Base-by-base conservation (phyloP, 2,888 invertebrate genomes). In the Eristalis pertinax region DNA sequence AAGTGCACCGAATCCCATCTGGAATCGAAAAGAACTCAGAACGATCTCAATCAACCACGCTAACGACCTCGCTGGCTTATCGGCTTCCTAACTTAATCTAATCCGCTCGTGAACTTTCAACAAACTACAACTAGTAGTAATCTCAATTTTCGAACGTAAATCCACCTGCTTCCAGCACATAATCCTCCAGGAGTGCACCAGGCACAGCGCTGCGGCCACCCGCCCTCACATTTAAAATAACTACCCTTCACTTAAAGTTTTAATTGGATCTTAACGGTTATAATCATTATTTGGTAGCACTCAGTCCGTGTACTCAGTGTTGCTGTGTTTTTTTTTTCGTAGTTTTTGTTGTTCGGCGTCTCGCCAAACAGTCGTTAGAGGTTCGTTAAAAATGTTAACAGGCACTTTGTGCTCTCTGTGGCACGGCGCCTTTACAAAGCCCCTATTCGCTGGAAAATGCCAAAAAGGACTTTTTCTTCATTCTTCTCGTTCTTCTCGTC, bases 341-440 rank as follows among this genome's bases (percentile, higher is more conserved):
- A n/a, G 43, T 19, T 50, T n/a, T 19, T 50, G 50, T 50, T 50
- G 50, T 50, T 50, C 50, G 19, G 60, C 64, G 35, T 38, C 64
- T 63, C 72, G 75, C 75, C 83, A 79, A 87, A 79, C 79, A 79
- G 79, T 87, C 86, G 86, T 87, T 84, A 87, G 86, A 87, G 86
- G 84, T 87, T 87, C 86, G 86, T 87, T 87, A 87, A 87, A 87
- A 87, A 87, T 87, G 86, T 87, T 87, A 84, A 84, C 86, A 87
- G 86, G 84, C 84, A 87, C 86, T 87, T 87, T 87, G 83, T 68
- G 79, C 79, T 72, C 72, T 43, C 19, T 50, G 29, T 56, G 32
- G 35, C 19, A n/a, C 41, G 43, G 50, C 74, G 19, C 67, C 63
- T n/a, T 74, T 10, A 58, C 67, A 80, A 75, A 65, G 70, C 70